Conservation (phyloP, 2,888 invertebrate species). For the Acrobasis consociella region DNA sequence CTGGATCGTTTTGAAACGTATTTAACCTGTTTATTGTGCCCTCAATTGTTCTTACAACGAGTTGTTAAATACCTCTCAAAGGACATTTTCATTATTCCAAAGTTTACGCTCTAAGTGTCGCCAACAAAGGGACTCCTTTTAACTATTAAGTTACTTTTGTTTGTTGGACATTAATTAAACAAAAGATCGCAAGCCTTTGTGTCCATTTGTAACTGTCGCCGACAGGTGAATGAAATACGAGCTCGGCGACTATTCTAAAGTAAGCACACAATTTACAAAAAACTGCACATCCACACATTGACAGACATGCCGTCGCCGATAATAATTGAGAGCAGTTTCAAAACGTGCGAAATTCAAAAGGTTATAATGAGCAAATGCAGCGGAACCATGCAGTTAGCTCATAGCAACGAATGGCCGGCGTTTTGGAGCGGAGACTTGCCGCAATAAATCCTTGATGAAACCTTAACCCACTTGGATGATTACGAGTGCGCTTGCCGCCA, state of each 20-base stretch:
- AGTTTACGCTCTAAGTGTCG: conserved; percentile 52
- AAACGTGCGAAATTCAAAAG: conserved; percentile 52
- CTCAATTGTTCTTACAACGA: conserved; percentile 60
- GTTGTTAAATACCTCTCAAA: conserved; percentile 65
- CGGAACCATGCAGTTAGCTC: conserved; percentile 78
- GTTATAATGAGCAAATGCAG: conserved; percentile 70
- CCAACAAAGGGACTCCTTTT: conserved; percentile 64
- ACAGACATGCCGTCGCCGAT: conserved; percentile 62
- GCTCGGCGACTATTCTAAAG: conserved; percentile 38
- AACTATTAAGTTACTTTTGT: conserved; percentile 79
- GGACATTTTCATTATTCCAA: conserved; percentile 69
- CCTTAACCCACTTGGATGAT: conserved; percentile 83
- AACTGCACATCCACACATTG: conserved; percentile 43
- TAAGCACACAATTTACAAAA: conserved; percentile 39
- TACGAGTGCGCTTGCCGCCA: conserved; percentile 68
- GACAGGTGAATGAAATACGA: conserved; percentile 61
- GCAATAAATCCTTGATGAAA: conserved; percentile 82
- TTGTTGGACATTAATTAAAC: conserved; percentile 73
- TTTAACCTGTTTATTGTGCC: conserved; percentile 76
- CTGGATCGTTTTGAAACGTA: conserved; percentile 82
- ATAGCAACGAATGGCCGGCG: conserved; percentile 73
- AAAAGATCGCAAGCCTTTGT: conserved; percentile 68
- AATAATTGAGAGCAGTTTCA: conserved; percentile 51
- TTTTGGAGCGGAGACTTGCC: conserved; percentile 82
- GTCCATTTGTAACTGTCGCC: conserved; percentile 50